These are phyloP conservation scores for Bambusicola thoracicus DNA, from an alignment of 2,113 vertebrate species.

Conservation along the genomic window DNA sequence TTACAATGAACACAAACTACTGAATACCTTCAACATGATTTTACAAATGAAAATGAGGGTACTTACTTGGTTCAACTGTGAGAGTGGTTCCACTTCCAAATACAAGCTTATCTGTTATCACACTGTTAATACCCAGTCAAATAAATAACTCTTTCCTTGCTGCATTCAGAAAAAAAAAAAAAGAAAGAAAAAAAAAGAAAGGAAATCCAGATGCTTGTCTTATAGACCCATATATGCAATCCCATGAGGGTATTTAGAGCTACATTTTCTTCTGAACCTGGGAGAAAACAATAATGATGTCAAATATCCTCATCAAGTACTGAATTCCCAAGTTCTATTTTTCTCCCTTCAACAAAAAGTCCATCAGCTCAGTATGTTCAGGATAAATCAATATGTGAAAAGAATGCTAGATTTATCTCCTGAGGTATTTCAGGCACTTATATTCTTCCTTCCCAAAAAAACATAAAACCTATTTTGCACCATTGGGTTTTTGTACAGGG, in stretches of 20 bases:
- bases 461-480: not conserved
- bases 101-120: not conserved
- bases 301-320: not conserved
- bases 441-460: not conserved
- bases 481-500: not conserved
- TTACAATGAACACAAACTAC: not conserved
- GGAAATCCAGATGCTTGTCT: not conserved
- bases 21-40: not conserved
- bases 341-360: not conserved
- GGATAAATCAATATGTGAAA: not conserved
- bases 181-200: not conserved
- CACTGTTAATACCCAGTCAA: not conserved
- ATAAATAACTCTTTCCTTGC: not conserved
- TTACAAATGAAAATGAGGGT: not conserved
- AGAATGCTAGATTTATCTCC: not conserved
- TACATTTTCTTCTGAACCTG: not conserved
- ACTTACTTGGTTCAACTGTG: slow-evolving; percentile 46
- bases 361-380: accelerated
- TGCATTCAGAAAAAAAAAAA: not conserved
- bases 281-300: not conserved
- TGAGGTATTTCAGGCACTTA: not conserved
- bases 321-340: not conserved
- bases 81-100: not conserved
- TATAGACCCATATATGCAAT: not conserved
- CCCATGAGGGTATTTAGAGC: not conserved